Percentiles rank a stretch among this genome's conserved stretches.
Evolutionary conservation across 2,888 invertebrate genomes (phyloP).

Genomic region (Drosophila kuntzei): DNA sequence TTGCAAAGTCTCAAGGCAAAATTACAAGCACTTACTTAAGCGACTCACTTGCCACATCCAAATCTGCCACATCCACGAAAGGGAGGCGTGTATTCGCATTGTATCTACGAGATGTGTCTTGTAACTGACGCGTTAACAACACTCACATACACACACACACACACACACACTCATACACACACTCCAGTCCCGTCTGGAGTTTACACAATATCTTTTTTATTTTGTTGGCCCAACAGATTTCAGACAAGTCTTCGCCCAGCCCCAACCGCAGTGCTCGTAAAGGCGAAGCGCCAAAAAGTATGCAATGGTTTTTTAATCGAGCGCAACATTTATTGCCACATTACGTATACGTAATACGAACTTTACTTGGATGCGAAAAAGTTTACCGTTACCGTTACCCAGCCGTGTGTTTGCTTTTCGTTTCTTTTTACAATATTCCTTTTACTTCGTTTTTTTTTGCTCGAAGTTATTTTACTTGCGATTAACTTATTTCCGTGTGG

Average conservation of each 20-base stretch:
- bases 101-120: conserved; percentile 47
- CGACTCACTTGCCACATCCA: conserved; percentile 13
- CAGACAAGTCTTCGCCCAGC: conserved; percentile 24
- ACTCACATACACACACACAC: conserved; percentile 20
- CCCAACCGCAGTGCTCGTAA: conserved; percentile 21
- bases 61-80: background rate
- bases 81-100: conserved; percentile 7
- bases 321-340: conserved; percentile 69
- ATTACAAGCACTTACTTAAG: conserved; percentile 61
- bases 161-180: conserved; percentile 13
- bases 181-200: conserved; percentile 35
- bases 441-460: conserved; percentile 21
- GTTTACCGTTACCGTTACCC: conserved; percentile 37
- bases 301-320: conserved; percentile 69
- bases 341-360: conserved; percentile 58
- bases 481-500: conserved; percentile 56
- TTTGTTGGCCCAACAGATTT: conserved; percentile 59
- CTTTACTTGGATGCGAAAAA: conserved; percentile 36
- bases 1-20: conserved; percentile 46
- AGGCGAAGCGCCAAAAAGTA: conserved; percentile 41
- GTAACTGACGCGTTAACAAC: conserved; percentile 59
- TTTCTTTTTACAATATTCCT: conserved; percentile 27
- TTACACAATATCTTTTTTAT: conserved; percentile 50
- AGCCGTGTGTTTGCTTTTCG: conserved; percentile 51
- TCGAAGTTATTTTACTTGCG: conserved; percentile 60